Base-by-base conservation (phyloP, 2,888 invertebrate species). In the Drosophila mercatorum region DNA sequence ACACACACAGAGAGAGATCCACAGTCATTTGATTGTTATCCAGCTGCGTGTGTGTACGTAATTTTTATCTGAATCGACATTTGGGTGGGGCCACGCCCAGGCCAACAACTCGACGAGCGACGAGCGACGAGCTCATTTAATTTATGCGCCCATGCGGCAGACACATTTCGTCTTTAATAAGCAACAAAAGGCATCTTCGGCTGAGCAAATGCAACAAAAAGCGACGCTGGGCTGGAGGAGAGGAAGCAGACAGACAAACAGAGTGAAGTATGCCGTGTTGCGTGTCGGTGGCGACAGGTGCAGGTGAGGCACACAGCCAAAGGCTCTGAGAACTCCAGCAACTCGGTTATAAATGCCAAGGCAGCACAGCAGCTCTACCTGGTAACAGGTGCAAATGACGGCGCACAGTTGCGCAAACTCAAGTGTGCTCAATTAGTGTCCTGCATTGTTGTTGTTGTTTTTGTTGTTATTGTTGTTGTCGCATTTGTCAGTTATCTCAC, bases 131-230 rank as follows among this genome's bases (percentile, higher is more conserved):
- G 51, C 70, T 79, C 61, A 72, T 83, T 75, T 81, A 81, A 83
- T 86, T 77, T 86, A 83, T 80, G 83, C 81, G 65, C 58, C 55
- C 64, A 80, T 63, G 80, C 70, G 70, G 61, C 72, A 65, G 62
- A 72, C 68, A 68, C 66, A 79, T 79, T 82, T 62, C 66, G 66
- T 62, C 65, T 83, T 73, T 81, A 86, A 81, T 78, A 70, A 78
- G 67, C 76, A 79, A 77, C 81, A 78, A 81, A 75, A 66, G 78
- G 66, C 66, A 68, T 36, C 58, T 57, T n/a, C 52, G 56, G 26
- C 28, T 34, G 41, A 62, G 47, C 43, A 58, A 68, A 26, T 62
- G 60, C 68, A 64, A 26, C 59, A 40, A 38, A 28, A 53, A 36
- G 38, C 66, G 53, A 17, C 10, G 44, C 34, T 22, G 22, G 22